Conservation (phyloP, 1,140 invertebrate genomes). For the Aphaenogaster ashmeadi region DNA sequence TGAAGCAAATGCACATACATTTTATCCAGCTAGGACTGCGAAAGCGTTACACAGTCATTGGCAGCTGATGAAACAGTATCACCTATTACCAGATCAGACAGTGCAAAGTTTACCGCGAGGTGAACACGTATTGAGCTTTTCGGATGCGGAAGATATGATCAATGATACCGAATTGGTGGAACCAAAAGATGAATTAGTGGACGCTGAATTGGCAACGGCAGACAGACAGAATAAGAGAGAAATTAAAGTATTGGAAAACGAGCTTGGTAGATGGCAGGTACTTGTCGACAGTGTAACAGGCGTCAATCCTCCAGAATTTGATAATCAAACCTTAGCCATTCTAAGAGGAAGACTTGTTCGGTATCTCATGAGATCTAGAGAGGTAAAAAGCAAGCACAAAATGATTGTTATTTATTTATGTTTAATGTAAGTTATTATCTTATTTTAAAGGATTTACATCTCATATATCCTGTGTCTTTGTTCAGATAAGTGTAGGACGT, state of each 20-base stretch:
- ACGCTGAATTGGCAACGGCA: slow-evolving; percentile 90
- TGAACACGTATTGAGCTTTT: slow-evolving; percentile 94
- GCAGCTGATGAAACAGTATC: slow-evolving; percentile 97
- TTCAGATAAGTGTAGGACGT: slow-evolving; percentile 96
- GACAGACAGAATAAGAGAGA: slow-evolving; percentile 93
- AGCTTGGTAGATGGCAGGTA: slow-evolving; percentile 97
- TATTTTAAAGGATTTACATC: slow-evolving; percentile 34
- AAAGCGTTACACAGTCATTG: slow-evolving; percentile 96
- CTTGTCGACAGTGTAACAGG: slow-evolving; percentile 96
- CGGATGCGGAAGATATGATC: slow-evolving; percentile 96
- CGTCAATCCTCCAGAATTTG: slow-evolving; percentile 93
- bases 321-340: slow-evolving; percentile 97
- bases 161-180: slow-evolving; percentile 94
- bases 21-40: slow-evolving; percentile 95
- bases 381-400: slow-evolving; percentile 88
- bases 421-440: slow-evolving; percentile 1
- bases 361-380: slow-evolving; percentile 98
- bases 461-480: slow-evolving; percentile 30
- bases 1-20: slow-evolving; percentile 93
- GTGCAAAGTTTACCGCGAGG: slow-evolving; percentile 90
- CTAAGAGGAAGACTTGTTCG: slow-evolving; percentile 96
- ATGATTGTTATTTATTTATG: slow-evolving; percentile 20
- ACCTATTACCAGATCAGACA: slow-evolving; percentile 96
- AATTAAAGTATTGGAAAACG: slow-evolving; percentile 96
- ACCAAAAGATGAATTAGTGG: slow-evolving; percentile 92